Conservation (phyloP, 2,113 vertebrate species). For the Balaenoptera acutorostrata region DNA sequence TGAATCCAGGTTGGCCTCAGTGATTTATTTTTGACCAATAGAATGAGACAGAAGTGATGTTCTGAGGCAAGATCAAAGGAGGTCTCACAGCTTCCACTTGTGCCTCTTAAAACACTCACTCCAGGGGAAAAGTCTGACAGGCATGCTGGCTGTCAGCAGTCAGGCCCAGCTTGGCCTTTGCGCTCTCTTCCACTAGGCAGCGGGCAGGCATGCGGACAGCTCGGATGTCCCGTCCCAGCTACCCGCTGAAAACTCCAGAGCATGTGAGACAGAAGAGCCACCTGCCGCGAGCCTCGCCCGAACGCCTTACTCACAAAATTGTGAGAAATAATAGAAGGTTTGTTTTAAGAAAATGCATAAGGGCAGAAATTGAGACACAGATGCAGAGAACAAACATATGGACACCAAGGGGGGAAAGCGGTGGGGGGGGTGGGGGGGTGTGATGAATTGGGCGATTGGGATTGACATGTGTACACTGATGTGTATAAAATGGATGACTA, state of each 20-base stretch:
- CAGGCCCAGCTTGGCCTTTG: accelerated
- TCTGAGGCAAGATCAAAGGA: neutral
- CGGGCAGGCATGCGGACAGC: neutral
- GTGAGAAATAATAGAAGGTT: neutral
- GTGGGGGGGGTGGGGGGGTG: too few species aligned
- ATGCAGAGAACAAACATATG: too few species aligned
- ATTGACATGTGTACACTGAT: too few species aligned
- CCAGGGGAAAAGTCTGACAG: too few species aligned
- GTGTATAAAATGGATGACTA: too few species aligned
- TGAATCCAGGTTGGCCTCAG: neutral
- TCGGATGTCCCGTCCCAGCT: accelerated
- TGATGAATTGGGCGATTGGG: too few species aligned
- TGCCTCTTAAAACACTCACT: neutral
- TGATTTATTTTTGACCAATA: neutral
- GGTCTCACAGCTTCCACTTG: neutral
- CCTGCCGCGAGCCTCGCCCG: neutral
- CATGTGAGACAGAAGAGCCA: neutral
- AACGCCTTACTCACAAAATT: neutral
- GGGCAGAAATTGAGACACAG: too few species aligned
- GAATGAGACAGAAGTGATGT: neutral
- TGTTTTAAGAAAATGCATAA: neutral
- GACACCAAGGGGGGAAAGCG: too few species aligned
- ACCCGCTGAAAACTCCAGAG: neutral
- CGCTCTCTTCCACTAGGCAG: too few species aligned
- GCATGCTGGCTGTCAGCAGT: accelerated